Base-by-base conservation (phyloP, 2,888 invertebrate genomes). In the Hypolimnas misippus region DNA sequence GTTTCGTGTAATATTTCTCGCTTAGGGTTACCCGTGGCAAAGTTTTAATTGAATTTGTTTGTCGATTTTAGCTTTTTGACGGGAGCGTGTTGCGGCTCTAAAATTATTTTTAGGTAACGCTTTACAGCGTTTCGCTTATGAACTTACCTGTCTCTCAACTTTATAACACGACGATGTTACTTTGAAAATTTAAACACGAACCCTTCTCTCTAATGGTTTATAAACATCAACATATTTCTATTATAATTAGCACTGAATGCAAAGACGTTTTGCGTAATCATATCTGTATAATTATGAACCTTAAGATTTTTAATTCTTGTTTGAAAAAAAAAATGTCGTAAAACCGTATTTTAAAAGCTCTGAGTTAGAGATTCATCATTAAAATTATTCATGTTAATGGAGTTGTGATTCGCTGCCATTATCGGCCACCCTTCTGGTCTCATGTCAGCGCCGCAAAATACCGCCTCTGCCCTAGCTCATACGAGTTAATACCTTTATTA, bases 31-130 rank as follows among this genome's bases (percentile, higher is more conserved):
- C 82, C 77, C 78, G 79, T 74, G 69, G 77, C 70, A 79, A 91
- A 91, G 80, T 91, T 91, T 89, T 89, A 89, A 90, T 90, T 90
- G 87, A 89, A 89, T 87, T 86, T 82, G 85, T 77, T 82, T 73
- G 80, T 80, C 77, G 84, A 84, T 86, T 87, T 86, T 84, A 80
- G 81, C 83, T 85, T 87, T 87, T 86, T 87, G 84, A 84, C 81
- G 77, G 70, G 73, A 75, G 71, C 77, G 74, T 76, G 78, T 81
- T 83, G 81, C 74, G 76, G 81, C 72, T 79, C 77, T 75, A 65
- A 72, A 82, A 82, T 76, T 79, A 82, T 84, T 83, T 85, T 84
- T 82, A 76, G 77, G 77, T 76, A 77, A 78, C 76, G 77, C 76
- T 81, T 78, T 63, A 60, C 55, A 59, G 73, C 76, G 75, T 82